Evolutionary conservation across 2,888 invertebrate species (phyloP).

Genomic region (Trissonchulus sp.): DNA sequence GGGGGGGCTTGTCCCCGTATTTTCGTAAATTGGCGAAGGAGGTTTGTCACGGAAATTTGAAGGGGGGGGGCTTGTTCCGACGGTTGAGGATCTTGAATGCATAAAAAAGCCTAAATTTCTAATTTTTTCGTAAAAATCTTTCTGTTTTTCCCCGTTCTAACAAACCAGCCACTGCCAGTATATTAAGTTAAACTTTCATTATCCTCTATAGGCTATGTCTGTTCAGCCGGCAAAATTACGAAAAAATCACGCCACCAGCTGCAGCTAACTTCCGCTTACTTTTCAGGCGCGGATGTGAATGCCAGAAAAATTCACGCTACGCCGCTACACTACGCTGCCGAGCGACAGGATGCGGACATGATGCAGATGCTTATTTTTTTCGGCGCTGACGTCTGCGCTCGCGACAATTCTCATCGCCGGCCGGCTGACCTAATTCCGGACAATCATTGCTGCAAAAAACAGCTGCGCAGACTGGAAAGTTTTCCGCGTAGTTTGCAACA

Average conservation of each 20-base stretch:
- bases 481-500: too few species aligned
- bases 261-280: too few species aligned
- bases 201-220: too few species aligned
- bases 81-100: too few species aligned
- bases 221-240: neutral
- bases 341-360: constrained; percentile 15
- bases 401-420: constrained; percentile 16
- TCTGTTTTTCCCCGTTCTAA: too few species aligned
- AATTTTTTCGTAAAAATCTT: too few species aligned
- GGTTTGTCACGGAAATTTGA: too few species aligned
- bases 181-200: too few species aligned
- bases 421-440: constrained; percentile 16
- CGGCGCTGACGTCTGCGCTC: constrained; percentile 24
- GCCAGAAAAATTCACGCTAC: constrained; percentile 28
- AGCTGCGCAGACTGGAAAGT: constrained; percentile 9
- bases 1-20: too few species aligned
- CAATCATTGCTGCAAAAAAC: constrained; percentile 20
- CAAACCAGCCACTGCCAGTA: too few species aligned
- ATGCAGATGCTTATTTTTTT: constrained; percentile 16
- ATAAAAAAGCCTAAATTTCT: too few species aligned
- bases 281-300: constrained; percentile 26
- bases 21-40: too few species aligned
- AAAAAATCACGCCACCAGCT: neutral
- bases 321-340: constrained; percentile 27
- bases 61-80: neutral